Base-by-base conservation (phyloP, 2,888 invertebrate species). In the Ochropleura plecta region DNA sequence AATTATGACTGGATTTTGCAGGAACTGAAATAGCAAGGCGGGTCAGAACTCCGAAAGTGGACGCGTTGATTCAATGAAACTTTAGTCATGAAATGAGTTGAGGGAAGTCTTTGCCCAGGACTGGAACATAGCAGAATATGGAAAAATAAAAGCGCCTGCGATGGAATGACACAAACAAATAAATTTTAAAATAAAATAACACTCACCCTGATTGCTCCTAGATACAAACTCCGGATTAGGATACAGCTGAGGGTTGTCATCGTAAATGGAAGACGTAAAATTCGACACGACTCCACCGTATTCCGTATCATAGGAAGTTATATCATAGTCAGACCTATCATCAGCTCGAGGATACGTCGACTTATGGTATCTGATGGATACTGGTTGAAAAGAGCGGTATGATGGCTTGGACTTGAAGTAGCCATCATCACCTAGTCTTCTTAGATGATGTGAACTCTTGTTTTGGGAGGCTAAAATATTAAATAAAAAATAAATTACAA, bases 211-310 rank as follows among this genome's bases (percentile, higher is more conserved):
- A 87, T 93, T 95, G 79, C 90, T 94, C 64, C 92, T 91, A n/a
- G 94, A 87, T 70, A 96, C 88, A 72, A 93, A 89, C 77, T 96
- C 96, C 1, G 96, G 96, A 79, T 96, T 96, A 3, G 96, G 96
- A 83, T 96, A 96, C 42, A 96, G 81, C 68, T 94, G 96, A 6
- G 96, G 95, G 78, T 95, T 96, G 73, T 96, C 96, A 83, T 96
- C 96, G 75, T 96, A 96, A 85, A 96, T 94, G 74, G 96, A 95
- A 84, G 96, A 95, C 70, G 96, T 96, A 70, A 96, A 96, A 83
- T 96, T 96, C 0, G 96, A 95, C 0, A 96, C 95, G 30, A 96
- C 95, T 12, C 93, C 96, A n/a, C 95, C 95, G 70, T 96, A 96
- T 73, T 96, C 96, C 0, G 95, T 91, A 67, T 96, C 96, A 57